Base-by-base conservation (phyloP, 1,140 invertebrate species). In the Venturia canescens region DNA sequence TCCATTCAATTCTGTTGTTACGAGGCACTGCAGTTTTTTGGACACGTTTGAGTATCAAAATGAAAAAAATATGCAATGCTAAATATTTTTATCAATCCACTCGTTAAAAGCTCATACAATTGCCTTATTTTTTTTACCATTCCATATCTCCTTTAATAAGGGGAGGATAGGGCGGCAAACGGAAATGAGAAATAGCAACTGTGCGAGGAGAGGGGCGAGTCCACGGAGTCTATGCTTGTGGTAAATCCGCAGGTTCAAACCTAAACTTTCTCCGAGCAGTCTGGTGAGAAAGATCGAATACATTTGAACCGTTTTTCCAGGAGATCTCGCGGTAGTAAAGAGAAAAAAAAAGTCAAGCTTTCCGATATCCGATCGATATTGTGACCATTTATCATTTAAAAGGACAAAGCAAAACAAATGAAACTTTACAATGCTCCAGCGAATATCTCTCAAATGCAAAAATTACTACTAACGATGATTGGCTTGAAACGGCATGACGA, bases 111-210 rank as follows among this genome's bases (percentile, higher is more conserved):
- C 13, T 5, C 13, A 63, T 23, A 63, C 3, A 5, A 18, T 3
- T 63, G 60, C 11, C 3, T 6, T 13, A 63, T 63, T 63, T 6
- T 21, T 26, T 18, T 11, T 23, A 4, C 11, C 7, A 7, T 63
- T 63, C 23, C 29, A 31, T n/a, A 69, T 69, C 29, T 31, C 21
- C 66, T 29, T 6, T 2, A n/a, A 69, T 29, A 18, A 69, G 6
- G n/a, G 66, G 26, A 31, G 29, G 29, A 31, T 31, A 18, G 27
- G 9, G 6, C 29, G 66, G 66, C 3, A 7, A 69, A 31, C 26
- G 66, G 66, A 69, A 69, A 69, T 69, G 66, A 69, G 66, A 69
- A 69, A 69, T 27, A 31, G 27, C n/a, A 13, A 13, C 26, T 66
- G 63, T 27, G 27, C 29, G n/a, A 29, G 63, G 3, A 69, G 66